A percentile compares a stretch with the other conserved stretches of the same genome.
Conservation (phyloP, 1,140 invertebrate species). For the Panulirus ornatus region DNA sequence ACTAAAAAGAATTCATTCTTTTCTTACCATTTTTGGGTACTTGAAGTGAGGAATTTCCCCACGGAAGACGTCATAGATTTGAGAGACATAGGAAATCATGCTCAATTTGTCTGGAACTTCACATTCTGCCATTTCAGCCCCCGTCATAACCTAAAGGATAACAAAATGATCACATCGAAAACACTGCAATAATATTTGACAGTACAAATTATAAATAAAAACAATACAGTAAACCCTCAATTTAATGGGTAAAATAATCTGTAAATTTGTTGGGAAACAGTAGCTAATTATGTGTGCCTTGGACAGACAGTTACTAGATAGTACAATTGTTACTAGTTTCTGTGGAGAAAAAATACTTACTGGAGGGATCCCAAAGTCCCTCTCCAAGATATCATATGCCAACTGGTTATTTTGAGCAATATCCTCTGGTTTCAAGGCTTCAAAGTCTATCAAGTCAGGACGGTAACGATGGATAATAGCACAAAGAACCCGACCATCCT, state of each 20-base stretch:
- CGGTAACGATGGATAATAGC: slow-evolving; percentile 91
- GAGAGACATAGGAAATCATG: slow-evolving; percentile 91
- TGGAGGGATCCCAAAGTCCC: slow-evolving; percentile 87
- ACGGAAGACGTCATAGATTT: slow-evolving; percentile 90
- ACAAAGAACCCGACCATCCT: slow-evolving; percentile 87
- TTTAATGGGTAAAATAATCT: too few species aligned
- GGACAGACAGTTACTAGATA: neutral
- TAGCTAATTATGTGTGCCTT: too few species aligned
- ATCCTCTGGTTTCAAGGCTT: slow-evolving; percentile 83
- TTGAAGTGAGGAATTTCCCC: slow-evolving; percentile 90
- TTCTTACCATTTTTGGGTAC: slow-evolving; percentile 85
- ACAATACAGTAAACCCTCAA: too few species aligned
- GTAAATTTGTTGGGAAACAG: too few species aligned
- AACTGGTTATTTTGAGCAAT: slow-evolving; percentile 86
- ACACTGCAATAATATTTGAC: neutral
- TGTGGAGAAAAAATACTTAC: slow-evolving; percentile 78
- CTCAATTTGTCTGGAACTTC: slow-evolving; percentile 86
- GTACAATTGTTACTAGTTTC: neutral
- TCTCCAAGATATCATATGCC: slow-evolving; percentile 89
- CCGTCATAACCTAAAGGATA: slow-evolving; percentile 84
- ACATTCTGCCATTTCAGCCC: slow-evolving; percentile 87
- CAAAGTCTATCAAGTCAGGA: slow-evolving; percentile 91
- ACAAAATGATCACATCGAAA: too few species aligned
- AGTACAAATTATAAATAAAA: neutral
- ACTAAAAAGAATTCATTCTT: too few species aligned